phyloP scores from a whole-genome alignment of 2,797 vertebrate genomes.

The Nyctibius grandis region DNA sequence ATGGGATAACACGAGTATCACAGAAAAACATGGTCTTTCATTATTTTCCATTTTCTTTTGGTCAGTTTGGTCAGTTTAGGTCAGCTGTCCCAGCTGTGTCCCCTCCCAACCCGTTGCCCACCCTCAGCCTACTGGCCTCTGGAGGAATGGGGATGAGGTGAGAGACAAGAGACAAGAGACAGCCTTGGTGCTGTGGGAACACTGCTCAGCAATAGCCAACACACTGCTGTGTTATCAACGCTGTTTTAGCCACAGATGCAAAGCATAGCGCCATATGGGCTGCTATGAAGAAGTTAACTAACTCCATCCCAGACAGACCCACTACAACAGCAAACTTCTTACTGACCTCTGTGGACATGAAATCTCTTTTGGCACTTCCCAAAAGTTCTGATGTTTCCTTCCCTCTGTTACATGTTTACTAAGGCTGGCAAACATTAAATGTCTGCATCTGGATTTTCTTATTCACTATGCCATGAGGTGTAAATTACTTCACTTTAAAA shows the following conservation, averaged over 20 bases:
- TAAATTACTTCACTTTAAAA: not conserved
- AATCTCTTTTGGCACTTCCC: not conserved
- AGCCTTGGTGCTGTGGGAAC: not conserved
- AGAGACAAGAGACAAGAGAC: not conserved
- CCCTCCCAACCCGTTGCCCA: not conserved
- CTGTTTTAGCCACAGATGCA: not conserved
- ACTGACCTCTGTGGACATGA: not conserved
- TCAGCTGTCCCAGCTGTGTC: not conserved
- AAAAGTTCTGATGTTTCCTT: not conserved
- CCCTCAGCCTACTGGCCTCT: no score
- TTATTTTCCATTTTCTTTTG: not conserved
- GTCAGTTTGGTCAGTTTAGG: not conserved
- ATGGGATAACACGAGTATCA: accelerated
- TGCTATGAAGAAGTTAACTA: not conserved
- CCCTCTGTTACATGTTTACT: not conserved
- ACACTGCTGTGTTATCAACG: not conserved
- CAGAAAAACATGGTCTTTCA: not conserved
- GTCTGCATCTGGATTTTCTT: not conserved
- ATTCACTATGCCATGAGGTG: not conserved
- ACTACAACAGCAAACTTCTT: not conserved
- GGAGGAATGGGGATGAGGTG: not conserved
- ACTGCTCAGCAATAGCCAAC: not conserved
- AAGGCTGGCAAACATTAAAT: not conserved
- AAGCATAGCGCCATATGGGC: not conserved
- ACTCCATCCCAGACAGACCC: not conserved